Conservation (phyloP, 2,888 invertebrate species). For the Caenorhabditis virilis region DNA sequence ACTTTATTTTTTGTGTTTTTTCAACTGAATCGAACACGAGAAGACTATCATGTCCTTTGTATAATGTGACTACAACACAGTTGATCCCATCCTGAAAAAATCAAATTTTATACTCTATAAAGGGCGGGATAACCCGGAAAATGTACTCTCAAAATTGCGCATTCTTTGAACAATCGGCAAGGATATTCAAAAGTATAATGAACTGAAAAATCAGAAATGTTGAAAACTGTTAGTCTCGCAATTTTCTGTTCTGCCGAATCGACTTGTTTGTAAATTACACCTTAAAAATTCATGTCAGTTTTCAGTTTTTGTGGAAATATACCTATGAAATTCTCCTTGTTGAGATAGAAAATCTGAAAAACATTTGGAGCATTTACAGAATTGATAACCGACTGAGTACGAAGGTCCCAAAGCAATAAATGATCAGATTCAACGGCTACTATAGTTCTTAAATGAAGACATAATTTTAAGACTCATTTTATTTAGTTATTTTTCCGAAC, state of each 20-base stretch:
- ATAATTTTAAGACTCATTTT: background rate
- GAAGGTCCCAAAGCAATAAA: slow-evolving; percentile 60
- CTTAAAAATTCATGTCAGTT: slow-evolving; percentile 10
- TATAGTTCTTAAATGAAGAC: slow-evolving; percentile 15
- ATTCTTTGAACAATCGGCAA: slow-evolving; percentile 59
- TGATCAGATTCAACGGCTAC: slow-evolving; percentile 50
- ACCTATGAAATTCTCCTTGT: slow-evolving; percentile 55
- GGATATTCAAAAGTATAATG: slow-evolving; percentile 60
- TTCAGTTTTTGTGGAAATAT: background rate
- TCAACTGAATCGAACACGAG: slow-evolving; percentile 55
- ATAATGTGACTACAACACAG: slow-evolving; percentile 31
- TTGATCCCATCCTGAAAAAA: slow-evolving; percentile 31
- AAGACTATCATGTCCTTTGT: slow-evolving; percentile 59
- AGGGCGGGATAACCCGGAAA: too few species aligned
- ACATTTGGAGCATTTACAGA: slow-evolving; percentile 50
- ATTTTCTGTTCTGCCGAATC: slow-evolving; percentile 64
- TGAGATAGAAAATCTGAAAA: slow-evolving; percentile 53
- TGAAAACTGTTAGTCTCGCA: slow-evolving; percentile 54
- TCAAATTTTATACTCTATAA: background rate
- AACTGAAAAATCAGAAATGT: slow-evolving; percentile 42
- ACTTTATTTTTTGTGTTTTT: slow-evolving; percentile 52
- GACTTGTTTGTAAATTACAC: slow-evolving; percentile 54
- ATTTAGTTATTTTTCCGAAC: too few species aligned
- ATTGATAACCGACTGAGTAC: slow-evolving; percentile 58
- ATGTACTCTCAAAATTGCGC: slow-evolving; percentile 47